These are phyloP conservation scores for Eupleurogrammus muticus DNA, from an alignment of 2,797 vertebrate species.

Conservation along the genomic window DNA sequence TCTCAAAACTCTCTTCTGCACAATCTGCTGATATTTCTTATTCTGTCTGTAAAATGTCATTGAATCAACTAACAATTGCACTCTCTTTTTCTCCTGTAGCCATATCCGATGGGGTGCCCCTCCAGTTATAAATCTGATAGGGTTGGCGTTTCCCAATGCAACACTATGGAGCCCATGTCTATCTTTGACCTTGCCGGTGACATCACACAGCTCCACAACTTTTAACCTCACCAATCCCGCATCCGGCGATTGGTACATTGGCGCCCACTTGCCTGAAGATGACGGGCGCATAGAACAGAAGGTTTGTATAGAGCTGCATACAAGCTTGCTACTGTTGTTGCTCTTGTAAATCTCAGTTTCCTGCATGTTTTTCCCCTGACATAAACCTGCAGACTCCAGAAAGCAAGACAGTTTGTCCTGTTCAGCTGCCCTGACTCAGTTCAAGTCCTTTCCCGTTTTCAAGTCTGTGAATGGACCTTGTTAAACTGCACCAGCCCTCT, in stretches of 20 bases:
- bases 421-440: too few species aligned
- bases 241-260: slow-evolving; percentile 92
- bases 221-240: slow-evolving; percentile 89
- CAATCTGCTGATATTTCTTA: not conserved
- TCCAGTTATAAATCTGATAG: slow-evolving; percentile 91
- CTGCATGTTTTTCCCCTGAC: too few species aligned
- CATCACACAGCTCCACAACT: slow-evolving; percentile 82
- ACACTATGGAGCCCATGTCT: slow-evolving; percentile 82
- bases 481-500: too few species aligned
- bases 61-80: not conserved
- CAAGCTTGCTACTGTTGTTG: not conserved
- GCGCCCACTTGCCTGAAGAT: slow-evolving; percentile 91
- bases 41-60: not conserved
- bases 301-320: slow-evolving; percentile 74
- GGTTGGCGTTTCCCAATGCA: slow-evolving; percentile 84
- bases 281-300: slow-evolving; percentile 93
- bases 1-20: not conserved
- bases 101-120: slow-evolving; percentile 92
- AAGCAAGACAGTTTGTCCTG: too few species aligned
- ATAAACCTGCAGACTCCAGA: too few species aligned
- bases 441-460: too few species aligned
- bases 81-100: slow-evolving; percentile 67
- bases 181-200: slow-evolving; percentile 82
- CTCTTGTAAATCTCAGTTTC: not conserved
- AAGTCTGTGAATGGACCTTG: too few species aligned